These are phyloP conservation scores for Hiodon alosoides DNA, from an alignment of 2,113 vertebrate species.

Conservation along the genomic window DNA sequence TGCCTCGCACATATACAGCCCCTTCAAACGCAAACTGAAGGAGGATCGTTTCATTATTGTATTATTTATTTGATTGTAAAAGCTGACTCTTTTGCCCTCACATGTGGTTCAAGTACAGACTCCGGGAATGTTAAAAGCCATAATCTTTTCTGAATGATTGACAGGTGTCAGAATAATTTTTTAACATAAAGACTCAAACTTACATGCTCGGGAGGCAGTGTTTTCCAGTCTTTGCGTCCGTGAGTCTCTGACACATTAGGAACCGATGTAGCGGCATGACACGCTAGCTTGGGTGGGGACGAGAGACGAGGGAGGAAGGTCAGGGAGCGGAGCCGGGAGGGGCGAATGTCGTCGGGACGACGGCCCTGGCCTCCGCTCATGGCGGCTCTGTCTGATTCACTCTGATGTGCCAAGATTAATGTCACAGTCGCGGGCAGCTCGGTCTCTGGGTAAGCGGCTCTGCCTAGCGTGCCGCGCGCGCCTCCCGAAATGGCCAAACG, in stretches of 20 bases:
- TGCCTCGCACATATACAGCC: not conserved
- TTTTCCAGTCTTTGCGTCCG: no score
- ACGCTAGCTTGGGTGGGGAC: no score
- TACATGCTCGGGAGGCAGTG: no score
- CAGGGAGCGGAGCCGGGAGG: conserved; percentile 31
- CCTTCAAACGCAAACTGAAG: not conserved
- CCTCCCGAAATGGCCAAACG: conserved; percentile 41
- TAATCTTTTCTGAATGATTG: no score
- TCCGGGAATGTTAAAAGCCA: no score
- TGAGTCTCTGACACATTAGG: no score
- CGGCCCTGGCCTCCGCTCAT: conserved; percentile 58
- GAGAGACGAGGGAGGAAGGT: conserved; percentile 30
- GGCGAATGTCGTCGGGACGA: conserved; percentile 56
- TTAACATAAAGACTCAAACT: no score
- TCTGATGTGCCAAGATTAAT: conserved; percentile 60
- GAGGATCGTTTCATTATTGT: not conserved
- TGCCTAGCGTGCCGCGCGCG: conserved; percentile 37
- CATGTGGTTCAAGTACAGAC: no score
- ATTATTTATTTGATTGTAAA: no score
- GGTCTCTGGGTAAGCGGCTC: conserved; percentile 39
- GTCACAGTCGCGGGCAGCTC: conserved; percentile 40
- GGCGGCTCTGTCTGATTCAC: conserved; percentile 48
- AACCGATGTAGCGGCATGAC: no score
- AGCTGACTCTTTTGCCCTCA: no score
- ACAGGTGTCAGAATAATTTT: no score